Conservation (phyloP, 2,888 invertebrate species). For the Hololepta plana region DNA sequence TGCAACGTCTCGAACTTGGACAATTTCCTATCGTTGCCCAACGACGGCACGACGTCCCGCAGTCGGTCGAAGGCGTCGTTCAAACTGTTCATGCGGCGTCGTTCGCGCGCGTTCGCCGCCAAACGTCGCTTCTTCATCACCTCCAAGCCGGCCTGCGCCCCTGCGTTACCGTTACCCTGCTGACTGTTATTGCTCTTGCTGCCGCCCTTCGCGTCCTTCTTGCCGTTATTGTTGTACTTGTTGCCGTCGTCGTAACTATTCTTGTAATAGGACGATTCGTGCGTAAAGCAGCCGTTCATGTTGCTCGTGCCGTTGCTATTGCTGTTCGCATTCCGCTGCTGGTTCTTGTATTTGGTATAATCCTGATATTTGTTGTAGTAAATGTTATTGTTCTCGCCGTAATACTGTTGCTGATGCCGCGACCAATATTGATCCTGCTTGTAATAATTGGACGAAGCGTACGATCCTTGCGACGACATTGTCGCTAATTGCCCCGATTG, state of each 20-base stretch:
- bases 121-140: slow-evolving; percentile 38
- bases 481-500: no score
- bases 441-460: slow-evolving; percentile 24
- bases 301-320: slow-evolving; percentile 8
- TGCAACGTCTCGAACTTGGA: slow-evolving; percentile 61
- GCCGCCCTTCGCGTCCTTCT: no score
- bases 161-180: slow-evolving; percentile 8
- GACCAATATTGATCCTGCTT: slow-evolving; percentile 12
- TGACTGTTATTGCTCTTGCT: no score
- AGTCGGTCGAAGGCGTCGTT: slow-evolving; percentile 56
- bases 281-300: slow-evolving; percentile 12
- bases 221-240: slow-evolving; percentile 11
- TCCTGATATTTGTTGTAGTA: slow-evolving; percentile 20
- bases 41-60: slow-evolving; percentile 49
- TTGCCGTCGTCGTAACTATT: slow-evolving; percentile 9
- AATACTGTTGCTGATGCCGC: slow-evolving; percentile 16
- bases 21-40: slow-evolving; percentile 49
- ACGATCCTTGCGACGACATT: slow-evolving; percentile 25
- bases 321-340: slow-evolving; percentile 4
- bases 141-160: slow-evolving; percentile 19
- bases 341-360: slow-evolving; percentile 14
- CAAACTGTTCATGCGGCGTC: slow-evolving; percentile 52
- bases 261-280: slow-evolving; percentile 17
- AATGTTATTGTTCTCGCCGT: slow-evolving; percentile 23
- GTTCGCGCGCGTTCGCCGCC: slow-evolving; percentile 56